Percentiles rank a stretch among this genome's conserved stretches.
Conservation (phyloP, 2,888 invertebrate genomes). For the Aleiodes leptofemur region DNA sequence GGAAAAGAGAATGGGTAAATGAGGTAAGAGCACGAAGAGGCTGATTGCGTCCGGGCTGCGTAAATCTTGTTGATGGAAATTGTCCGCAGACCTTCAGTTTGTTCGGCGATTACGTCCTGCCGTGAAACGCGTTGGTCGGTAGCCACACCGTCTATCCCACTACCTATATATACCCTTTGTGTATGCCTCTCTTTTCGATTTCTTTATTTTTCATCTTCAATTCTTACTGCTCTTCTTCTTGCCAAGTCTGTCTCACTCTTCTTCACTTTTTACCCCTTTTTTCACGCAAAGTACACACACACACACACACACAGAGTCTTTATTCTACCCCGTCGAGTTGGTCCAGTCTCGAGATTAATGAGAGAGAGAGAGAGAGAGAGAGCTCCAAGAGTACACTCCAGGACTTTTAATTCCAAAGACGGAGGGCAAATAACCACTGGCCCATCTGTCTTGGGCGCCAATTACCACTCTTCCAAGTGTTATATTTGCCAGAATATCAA, state of each 20-base stretch:
- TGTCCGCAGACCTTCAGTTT: conserved; percentile 69
- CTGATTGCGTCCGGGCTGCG: conserved; percentile 70
- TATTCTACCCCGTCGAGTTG: conserved; percentile 47
- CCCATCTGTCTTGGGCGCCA: conserved; percentile 72
- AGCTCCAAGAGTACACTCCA: conserved; percentile 63
- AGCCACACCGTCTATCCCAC: conserved; percentile 59
- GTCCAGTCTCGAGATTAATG: conserved; percentile 69
- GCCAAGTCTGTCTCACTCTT: conserved; percentile 45
- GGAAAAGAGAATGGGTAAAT: conserved; percentile 38
- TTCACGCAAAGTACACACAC: conserved; percentile 40
- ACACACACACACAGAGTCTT: neutral
- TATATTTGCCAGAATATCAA: conserved; percentile 4
- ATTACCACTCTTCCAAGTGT: conserved; percentile 62
- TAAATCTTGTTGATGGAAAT: conserved; percentile 73
- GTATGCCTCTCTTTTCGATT: conserved; percentile 51
- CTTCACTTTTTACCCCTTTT: conserved; percentile 41
- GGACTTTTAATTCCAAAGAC: conserved; percentile 72
- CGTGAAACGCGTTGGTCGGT: conserved; percentile 69
- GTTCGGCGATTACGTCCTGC: conserved; percentile 70
- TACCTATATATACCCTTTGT: conserved; percentile 40
- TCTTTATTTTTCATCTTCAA: conserved; percentile 53
- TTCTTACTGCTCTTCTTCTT: conserved; percentile 48
- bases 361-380: conserved; percentile 48
- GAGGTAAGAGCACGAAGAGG: conserved; percentile 56
- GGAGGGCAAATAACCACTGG: conserved; percentile 72